Conservation (phyloP, 1,140 invertebrate species). For the Frieseomelitta varia region DNA sequence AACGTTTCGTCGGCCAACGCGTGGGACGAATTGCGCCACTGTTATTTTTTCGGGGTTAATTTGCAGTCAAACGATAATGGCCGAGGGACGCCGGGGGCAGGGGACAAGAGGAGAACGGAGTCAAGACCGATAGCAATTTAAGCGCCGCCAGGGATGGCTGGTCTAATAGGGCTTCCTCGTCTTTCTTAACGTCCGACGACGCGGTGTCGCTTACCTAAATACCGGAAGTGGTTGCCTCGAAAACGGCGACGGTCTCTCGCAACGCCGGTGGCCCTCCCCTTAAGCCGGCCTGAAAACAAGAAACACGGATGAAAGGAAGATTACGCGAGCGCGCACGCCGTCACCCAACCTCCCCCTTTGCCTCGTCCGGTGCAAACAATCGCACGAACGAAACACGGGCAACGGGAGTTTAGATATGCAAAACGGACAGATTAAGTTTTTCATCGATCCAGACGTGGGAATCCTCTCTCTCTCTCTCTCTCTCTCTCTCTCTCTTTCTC, state of each 20-base stretch:
- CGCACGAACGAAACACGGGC: neutral
- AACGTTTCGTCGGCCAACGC: neutral
- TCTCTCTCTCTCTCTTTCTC: neutral
- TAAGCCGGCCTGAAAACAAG: constrained; percentile 59
- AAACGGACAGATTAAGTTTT: constrained; percentile 45
- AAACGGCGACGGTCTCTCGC: constrained; percentile 50
- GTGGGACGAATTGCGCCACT: neutral
- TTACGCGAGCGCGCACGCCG: constrained; percentile 21
- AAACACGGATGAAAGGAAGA: constrained; percentile 56
- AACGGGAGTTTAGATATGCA: neutral
- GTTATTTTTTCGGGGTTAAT: constrained; percentile 25
- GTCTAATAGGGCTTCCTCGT: constrained; percentile 40
- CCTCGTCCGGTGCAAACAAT: neutral
- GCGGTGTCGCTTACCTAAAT: constrained; percentile 65
- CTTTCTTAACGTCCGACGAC: constrained; percentile 36
- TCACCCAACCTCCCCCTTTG: neutral
- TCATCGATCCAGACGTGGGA: neutral
- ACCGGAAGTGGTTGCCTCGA: constrained; percentile 69
- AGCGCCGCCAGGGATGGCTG: constrained; percentile 32
- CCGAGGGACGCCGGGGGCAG: too few species aligned
- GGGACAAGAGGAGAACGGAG: constrained; percentile 4
- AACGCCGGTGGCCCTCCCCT: constrained; percentile 28
- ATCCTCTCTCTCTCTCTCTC: neutral
- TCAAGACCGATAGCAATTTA: constrained; percentile 52
- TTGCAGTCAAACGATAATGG: neutral